phyloP scores from a whole-genome alignment of 2,888 invertebrate species.

The Masnerella sp. region DNA sequence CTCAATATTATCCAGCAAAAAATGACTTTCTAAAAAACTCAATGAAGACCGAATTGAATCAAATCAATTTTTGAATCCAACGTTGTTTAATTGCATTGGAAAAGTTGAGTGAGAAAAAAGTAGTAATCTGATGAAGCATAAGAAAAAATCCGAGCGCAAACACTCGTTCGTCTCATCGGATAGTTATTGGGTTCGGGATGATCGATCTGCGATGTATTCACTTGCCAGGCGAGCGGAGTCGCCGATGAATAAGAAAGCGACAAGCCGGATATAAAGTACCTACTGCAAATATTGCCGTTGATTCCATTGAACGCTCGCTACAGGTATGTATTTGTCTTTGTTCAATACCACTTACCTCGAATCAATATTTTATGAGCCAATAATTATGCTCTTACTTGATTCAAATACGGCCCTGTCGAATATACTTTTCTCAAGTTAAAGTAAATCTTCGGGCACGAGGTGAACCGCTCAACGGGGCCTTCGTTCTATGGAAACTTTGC shows the following conservation, averaged over 20 bases:
- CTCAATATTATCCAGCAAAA: too few relatives aligned
- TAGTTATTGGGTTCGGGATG: constrained; percentile 32
- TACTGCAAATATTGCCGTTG: constrained; percentile 34
- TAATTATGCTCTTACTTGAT: constrained; percentile 33
- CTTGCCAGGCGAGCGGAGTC: constrained; percentile 37
- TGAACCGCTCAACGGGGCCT: constrained; percentile 11
- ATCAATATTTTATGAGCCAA: constrained; percentile 52
- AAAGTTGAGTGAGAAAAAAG: constrained; percentile 11
- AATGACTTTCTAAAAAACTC: too few relatives aligned
- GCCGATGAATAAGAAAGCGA: constrained; percentile 49
- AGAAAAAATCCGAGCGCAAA: constrained; percentile 19
- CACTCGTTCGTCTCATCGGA: constrained; percentile 17
- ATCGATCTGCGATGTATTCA: constrained; percentile 45
- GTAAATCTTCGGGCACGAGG: constrained; percentile 32
- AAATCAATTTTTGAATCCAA: too few relatives aligned
- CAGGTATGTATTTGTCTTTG: constrained; percentile 46
- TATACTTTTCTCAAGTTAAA: constrained; percentile 34
- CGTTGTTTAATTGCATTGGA: too few relatives aligned
- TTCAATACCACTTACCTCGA: constrained; percentile 44
- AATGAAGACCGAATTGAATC: too few relatives aligned
- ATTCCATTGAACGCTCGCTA: constrained; percentile 31
- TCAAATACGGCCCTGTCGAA: constrained; percentile 12
- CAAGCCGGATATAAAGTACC: constrained; percentile 47
- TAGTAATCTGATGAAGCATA: constrained; percentile 5
- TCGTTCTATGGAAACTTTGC: constrained; percentile 14